These are phyloP conservation scores for Sylvia atricapilla DNA, from an alignment of 2,113 vertebrate species.

Conservation along the genomic window DNA sequence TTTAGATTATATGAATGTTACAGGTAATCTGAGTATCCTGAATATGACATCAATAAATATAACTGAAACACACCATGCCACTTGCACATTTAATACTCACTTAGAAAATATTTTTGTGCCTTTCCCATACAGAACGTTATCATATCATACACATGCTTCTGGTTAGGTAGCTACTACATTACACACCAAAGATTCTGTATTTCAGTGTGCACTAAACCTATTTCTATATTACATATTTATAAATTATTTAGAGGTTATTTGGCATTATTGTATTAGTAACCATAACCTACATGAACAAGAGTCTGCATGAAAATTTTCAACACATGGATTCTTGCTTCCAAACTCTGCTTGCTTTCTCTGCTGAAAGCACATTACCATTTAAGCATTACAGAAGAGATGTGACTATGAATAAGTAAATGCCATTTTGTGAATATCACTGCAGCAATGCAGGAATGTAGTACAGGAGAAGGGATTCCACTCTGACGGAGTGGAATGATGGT, in stretches of 20 bases:
- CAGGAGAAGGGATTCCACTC: background rate
- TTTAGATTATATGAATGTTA: background rate
- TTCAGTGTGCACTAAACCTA: background rate
- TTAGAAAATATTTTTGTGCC: background rate
- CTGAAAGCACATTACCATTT: background rate
- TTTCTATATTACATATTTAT: background rate
- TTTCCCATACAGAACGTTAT: background rate
- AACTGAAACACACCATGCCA: background rate
- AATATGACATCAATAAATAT: background rate
- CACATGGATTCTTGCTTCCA: background rate
- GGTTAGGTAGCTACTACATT: background rate
- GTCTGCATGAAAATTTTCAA: background rate
- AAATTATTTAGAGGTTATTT: background rate
- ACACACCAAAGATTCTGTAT: background rate
- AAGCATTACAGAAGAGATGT: background rate
- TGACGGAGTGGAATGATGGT: background rate
- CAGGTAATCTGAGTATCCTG: background rate
- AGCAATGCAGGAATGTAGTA: background rate
- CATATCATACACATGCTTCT: background rate
- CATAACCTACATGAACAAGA: background rate
- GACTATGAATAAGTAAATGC: background rate
- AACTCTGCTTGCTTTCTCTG: background rate
- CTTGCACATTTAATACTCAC: background rate
- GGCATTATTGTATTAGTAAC: background rate
- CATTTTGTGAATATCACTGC: background rate